Evolutionary conservation across 2,888 invertebrate genomes (phyloP).

Genomic region (Ennomos quercinarius): DNA sequence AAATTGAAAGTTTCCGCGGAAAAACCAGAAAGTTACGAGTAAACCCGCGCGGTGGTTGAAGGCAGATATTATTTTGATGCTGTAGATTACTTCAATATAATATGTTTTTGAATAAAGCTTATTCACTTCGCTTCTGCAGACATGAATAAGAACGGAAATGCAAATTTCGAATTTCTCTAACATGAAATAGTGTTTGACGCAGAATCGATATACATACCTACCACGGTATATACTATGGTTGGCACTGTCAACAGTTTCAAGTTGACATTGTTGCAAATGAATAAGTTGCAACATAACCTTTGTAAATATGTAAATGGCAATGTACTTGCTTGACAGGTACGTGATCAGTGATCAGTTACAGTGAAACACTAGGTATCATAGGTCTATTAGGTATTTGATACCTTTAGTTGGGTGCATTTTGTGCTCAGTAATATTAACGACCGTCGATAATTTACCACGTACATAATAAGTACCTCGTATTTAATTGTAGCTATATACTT

Average conservation of each 20-base stretch:
- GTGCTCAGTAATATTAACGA: too few relatives aligned
- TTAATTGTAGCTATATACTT: too few relatives aligned
- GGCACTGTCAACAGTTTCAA: constrained; percentile 2
- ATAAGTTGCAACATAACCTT: constrained; percentile 31
- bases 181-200: constrained; percentile 1
- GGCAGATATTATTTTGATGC: too few relatives aligned
- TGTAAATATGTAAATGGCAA: constrained; percentile 46
- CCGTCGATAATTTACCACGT: too few relatives aligned
- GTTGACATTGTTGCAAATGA: neutral
- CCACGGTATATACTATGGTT: neutral
- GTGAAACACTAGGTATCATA: too few relatives aligned
- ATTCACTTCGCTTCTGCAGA: neutral
- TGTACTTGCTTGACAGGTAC: constrained; percentile 34
- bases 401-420: neutral
- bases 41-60: too few relatives aligned
- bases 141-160: constrained; percentile 1
- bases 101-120: constrained; percentile 1
- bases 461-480: too few relatives aligned
- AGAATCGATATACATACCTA: neutral
- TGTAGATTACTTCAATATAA: too few relatives aligned
- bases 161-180: constrained; percentile 10
- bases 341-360: constrained; percentile 39
- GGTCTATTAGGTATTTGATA: neutral
- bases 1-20: too few relatives aligned
- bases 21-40: too few relatives aligned